phyloP scores from a whole-genome alignment of 1,140 invertebrate species.

The Harlomillsia oculata region DNA sequence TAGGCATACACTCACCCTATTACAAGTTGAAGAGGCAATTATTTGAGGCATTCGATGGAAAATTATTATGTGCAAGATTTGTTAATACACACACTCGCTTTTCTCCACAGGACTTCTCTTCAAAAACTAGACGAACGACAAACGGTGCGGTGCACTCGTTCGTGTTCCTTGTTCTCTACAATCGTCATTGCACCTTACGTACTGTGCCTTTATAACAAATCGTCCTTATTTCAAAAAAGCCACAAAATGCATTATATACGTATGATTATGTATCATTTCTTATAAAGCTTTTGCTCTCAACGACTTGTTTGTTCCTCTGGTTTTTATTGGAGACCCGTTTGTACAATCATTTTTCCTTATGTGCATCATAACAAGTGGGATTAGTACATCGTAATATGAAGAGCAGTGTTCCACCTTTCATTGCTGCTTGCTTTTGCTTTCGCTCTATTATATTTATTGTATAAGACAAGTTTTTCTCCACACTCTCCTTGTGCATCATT shows the following conservation, averaged over 20 bases:
- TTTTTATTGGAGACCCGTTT: background rate
- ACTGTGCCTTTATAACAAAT: background rate
- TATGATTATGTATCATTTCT: background rate
- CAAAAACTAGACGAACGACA: constrained; percentile 6
- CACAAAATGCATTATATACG: background rate
- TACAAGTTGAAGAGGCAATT: constrained; percentile 20
- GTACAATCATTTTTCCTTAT: background rate
- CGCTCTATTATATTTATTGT: background rate
- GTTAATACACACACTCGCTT: constrained; percentile 30
- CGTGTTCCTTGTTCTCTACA: background rate
- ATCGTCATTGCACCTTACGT: background rate
- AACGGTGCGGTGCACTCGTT: background rate
- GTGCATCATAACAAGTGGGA: too few relatives aligned
- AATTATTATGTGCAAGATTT: constrained; percentile 32
- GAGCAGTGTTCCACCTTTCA: too few relatives aligned
- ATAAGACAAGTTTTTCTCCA: background rate
- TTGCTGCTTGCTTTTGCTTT: background rate
- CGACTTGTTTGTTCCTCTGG: background rate
- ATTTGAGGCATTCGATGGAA: constrained; percentile 30
- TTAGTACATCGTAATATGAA: too few relatives aligned
- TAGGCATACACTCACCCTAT: too few relatives aligned
- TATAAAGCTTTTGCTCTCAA: background rate
- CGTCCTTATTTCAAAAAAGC: constrained; percentile 1
- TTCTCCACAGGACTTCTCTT: constrained; percentile 22
- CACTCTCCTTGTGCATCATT: constrained; percentile 9